Base-by-base conservation (phyloP, 1,140 invertebrate species). In the Branchinecta lynchi region DNA sequence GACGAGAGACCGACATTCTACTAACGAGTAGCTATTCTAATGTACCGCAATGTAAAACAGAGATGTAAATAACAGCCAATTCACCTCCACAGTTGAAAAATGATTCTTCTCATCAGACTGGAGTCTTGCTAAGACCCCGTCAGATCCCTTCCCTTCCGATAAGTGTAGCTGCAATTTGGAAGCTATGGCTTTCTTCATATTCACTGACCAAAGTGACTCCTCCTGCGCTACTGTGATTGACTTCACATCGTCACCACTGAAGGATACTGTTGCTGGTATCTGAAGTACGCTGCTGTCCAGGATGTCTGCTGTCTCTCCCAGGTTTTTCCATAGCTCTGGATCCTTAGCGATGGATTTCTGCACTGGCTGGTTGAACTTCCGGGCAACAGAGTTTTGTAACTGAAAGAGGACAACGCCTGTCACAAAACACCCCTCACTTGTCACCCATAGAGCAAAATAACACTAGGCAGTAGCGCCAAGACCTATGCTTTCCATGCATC, bases 121-220 rank as follows among this genome's bases (percentile, higher is more conserved):
- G 12, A 60, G 51, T 60, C 51, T 60, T 20, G 2, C 51, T 15
- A 60, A 6, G 12, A 20, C 51, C 12, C 51, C 2, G 12, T 60
- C 17, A 60, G 51, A 60, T 60, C 51, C 51, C 6, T 60, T 60
- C 12, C 17, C 51, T 15, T 20, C 51, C 12, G 12, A 15, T 3
- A 71, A 44, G 20, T 71, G 71, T 44, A 71, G 12, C 45, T 71
- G 71, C n/a, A 71, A 44, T 46, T 71, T 68, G 43, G 71, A n/a
- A 43, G 68, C 60, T 20, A 71, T 17, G 43, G 21, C 71, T 51
- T 68, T 51, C 68, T 71, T 71, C 45, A 71, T 69, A 60, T 71
- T 71, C 3, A 69, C 71, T 7, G 66, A 60, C 71, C 71, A 71
- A 44, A 71, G 45, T 66, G 71, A 68, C 44, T 71, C 71, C 0